phyloP scores from a whole-genome alignment of 2,113 vertebrate species.

The Rhagologus leucostigma region DNA sequence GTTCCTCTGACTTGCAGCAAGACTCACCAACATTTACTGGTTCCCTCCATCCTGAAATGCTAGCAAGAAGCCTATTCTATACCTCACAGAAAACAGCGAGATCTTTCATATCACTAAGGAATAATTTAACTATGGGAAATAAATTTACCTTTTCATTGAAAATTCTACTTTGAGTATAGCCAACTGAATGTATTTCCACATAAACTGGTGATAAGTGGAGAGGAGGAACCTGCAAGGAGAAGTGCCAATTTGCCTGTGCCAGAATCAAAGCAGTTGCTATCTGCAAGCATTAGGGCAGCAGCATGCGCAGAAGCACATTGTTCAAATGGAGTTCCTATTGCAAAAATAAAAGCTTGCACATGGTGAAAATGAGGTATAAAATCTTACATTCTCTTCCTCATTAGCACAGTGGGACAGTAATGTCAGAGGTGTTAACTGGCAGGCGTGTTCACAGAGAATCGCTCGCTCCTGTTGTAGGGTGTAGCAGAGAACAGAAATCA shows the following conservation, averaged over 20 bases:
- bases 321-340: not conserved
- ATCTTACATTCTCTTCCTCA: not conserved
- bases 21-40: not conserved
- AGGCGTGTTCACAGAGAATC: constrained; percentile 6
- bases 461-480: not conserved
- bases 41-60: not conserved
- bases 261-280: not conserved
- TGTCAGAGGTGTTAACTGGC: constrained; percentile 59
- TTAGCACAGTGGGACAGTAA: constrained; percentile 52
- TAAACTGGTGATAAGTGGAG: not conserved
- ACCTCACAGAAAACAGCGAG: not conserved
- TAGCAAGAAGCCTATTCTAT: not conserved
- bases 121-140: constrained; percentile 8
- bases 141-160: constrained; percentile 20
- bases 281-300: not conserved
- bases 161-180: not conserved
- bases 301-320: not conserved
- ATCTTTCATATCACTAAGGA: not conserved
- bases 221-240: constrained; percentile 7
- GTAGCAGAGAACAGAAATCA: constrained; percentile 1
- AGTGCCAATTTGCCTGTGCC: constrained; percentile 31
- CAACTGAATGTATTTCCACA: not conserved
- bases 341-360: constrained; percentile 42
- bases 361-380: constrained; percentile 49
- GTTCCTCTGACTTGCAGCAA: not conserved